Evolutionary conservation across 2,113 vertebrate species (phyloP).

Genomic region (Nyctereutes procyonoides): DNA sequence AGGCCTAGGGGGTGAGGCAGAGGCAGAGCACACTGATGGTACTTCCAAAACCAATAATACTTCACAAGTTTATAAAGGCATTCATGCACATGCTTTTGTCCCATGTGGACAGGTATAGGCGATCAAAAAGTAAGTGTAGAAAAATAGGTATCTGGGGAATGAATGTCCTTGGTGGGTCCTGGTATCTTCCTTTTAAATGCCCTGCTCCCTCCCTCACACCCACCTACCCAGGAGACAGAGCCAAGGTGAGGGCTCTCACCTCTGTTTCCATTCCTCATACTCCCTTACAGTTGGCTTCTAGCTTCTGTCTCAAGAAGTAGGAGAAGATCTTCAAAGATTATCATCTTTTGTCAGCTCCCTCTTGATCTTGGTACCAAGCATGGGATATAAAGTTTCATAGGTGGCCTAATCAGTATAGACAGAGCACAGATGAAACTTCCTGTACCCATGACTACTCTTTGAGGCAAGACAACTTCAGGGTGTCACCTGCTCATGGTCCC

Average conservation of each 20-base stretch:
- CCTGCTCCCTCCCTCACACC: rapidly evolving
- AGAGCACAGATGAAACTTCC: neutral
- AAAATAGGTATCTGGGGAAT: neutral
- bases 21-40: rapidly evolving
- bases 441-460: neutral
- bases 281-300: no score
- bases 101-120: neutral
- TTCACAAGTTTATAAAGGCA: neutral
- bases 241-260: neutral
- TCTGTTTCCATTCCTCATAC: neutral
- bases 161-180: no score
- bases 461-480: neutral
- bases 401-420: neutral
- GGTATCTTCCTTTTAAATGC: neutral
- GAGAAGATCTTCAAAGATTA: neutral
- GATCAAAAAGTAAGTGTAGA: neutral
- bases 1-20: neutral
- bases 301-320: neutral
- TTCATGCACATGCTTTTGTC: neutral
- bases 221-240: neutral
- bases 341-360: neutral
- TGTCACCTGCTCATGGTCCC: neutral
- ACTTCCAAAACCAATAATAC: neutral
- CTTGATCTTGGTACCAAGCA: neutral
- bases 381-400: neutral